Evolutionary conservation across 1,140 invertebrate genomes (phyloP), one percentile per base, ranked within the genome.

Genomic region (Aphelinus certus): DNA sequence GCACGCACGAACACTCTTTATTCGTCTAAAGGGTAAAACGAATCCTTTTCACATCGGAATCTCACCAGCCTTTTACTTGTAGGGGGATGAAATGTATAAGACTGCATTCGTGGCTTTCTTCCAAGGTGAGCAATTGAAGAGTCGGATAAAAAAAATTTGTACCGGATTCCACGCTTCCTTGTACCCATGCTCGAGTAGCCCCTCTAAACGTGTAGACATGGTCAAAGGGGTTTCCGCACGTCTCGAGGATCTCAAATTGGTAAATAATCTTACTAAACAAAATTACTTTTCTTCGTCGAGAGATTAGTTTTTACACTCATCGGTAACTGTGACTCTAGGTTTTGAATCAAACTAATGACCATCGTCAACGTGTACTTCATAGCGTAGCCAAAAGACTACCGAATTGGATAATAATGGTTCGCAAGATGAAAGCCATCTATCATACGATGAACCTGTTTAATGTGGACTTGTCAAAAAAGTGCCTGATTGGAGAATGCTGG

Each of bases 81-180:
- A 97, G 94, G 97, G 97, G 26, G 96, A 97, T 84, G 91, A 95
- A 85, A 95, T 98, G 49, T 94, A 94, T 89, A 99, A 99, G 88
- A 96, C 95, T n/a, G 97, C 98, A 2, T 99, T 99, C 88, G 97
- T 99, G 70, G 95, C 97, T 73, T 99, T 99, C 90, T 99, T 99
- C 91, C 98, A 99, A 96, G 98, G 98, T 72, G 98, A 99, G 84
- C 97, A 99, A 83, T 88, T 99, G 58, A 99, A 99, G 88, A 93
- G 92, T 42, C 92, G 97, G 75, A 97, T 99, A 49, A 98, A 98
- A 89, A 99, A 99, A 88, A 98, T 99, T 53, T 99, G 97, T 88
- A 94, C 96, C 76, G 98, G 97, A 72, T 99, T 98, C 88, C 95
- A 97, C 81, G 97, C 97, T 9, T 98, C 96, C 2, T 88, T 98